phyloP scores from a whole-genome alignment of 2,113 vertebrate species.

The Misgurnus anguillicaudatus region DNA sequence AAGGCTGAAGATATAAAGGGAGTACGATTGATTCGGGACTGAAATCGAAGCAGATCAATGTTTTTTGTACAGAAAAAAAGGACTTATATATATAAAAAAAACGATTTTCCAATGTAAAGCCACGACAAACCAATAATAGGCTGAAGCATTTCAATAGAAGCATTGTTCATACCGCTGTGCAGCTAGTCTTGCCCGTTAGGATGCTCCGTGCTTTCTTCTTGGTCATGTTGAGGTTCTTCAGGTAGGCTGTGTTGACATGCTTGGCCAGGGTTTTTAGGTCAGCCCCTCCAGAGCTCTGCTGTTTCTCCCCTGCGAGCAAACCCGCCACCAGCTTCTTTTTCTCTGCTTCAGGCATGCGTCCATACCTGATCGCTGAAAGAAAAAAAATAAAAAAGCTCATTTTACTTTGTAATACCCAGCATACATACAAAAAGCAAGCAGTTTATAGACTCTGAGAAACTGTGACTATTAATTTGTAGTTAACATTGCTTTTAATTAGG shows the following conservation, averaged over 20 bases:
- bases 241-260: constrained; percentile 85
- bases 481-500: too few relatives aligned
- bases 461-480: too few relatives aligned
- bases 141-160: constrained; percentile 5
- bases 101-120: neutral
- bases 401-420: neutral
- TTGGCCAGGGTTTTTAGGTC: constrained; percentile 86
- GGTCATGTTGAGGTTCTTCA: constrained; percentile 90
- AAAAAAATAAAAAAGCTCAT: neutral
- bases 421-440: neutral
- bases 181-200: constrained; percentile 85
- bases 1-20: constrained; percentile 76
- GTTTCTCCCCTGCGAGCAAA: constrained; percentile 74
- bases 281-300: constrained; percentile 76
- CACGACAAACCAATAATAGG: neutral
- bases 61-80: too few relatives aligned
- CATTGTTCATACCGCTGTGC: constrained; percentile 72
- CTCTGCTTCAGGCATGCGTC: constrained; percentile 89
- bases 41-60: neutral
- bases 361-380: constrained; percentile 82
- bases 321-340: constrained; percentile 87
- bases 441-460: too few relatives aligned
- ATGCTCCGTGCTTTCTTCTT: constrained; percentile 90
- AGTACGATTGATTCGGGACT: neutral
- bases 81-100: too few relatives aligned